Evolutionary conservation across 2,113 vertebrate genomes (phyloP), one percentile per base, ranked within the genome.

Genomic region (Dromaius novaehollandiae): DNA sequence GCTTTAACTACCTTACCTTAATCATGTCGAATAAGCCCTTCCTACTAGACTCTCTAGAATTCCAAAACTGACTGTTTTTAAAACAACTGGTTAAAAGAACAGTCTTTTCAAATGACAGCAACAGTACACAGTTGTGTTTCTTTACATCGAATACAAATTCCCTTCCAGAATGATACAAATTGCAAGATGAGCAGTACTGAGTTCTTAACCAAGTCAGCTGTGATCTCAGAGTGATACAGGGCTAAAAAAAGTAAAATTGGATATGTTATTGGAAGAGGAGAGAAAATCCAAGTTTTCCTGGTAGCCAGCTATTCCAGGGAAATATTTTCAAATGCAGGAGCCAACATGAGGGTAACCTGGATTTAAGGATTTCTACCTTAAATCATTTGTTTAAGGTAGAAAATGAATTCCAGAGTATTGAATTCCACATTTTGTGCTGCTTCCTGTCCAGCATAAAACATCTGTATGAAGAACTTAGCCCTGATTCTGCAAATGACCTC

Each of bases 401-500:
- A 81, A 88, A 63, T 64, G 42, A 56, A 73, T 50, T 34, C 50
- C 56, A 61, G 50, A 44, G 61, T 50, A 89, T 8, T 24, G 40
- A 70, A 42, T 46, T 12, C 42, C 48, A 56, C 8, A 34, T 9
- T 11, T 4, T 0, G 3, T 61, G 7, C 46, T 83, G 13, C n/a
- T 66, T 50, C 22, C 26, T 79, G 13, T 58, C 65, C 13, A 12
- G 21, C 36, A 53, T 25, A 48, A 89, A 58, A 16, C 18, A 3
- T 8, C 10, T 7, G 7, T 69, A 4, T 46, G 26, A 18, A 0
- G 4, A 5, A 7, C 3, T 28, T 60, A 61, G 14, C 17, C 6
- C 28, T 36, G 36, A 14, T 9, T 88, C 44, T 55, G 76, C 71
- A 63, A 55, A 61, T 0, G 3, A 69, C 42, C 19, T n/a, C 36